Evolutionary conservation across 2,113 vertebrate genomes (phyloP).

Genomic region (Calyptomena viridis): DNA sequence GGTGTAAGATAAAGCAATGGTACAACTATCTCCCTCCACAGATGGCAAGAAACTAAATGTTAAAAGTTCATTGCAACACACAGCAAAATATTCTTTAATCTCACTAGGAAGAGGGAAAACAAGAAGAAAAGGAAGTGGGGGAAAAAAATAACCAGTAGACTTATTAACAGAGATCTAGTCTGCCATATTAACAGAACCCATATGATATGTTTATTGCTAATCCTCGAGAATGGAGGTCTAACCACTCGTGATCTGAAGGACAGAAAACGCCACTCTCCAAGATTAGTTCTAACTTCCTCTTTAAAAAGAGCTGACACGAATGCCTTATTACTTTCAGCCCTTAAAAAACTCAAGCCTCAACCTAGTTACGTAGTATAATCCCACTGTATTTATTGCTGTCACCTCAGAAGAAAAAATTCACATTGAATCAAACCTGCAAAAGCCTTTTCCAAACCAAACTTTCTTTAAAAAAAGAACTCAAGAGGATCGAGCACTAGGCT

Average conservation of each 20-base stretch:
- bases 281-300: neutral
- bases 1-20: slow-evolving; percentile 13
- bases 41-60: accelerated
- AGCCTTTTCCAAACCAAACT: neutral
- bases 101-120: neutral
- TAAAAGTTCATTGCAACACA: neutral
- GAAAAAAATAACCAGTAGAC: neutral
- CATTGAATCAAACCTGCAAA: neutral
- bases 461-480: neutral
- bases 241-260: neutral
- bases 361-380: neutral
- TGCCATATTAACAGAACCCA: neutral
- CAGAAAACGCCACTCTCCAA: neutral
- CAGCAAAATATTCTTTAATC: neutral
- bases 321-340: neutral
- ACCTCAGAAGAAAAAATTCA: neutral
- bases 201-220: neutral
- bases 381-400: neutral
- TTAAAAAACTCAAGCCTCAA: neutral
- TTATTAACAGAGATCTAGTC: neutral
- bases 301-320: neutral
- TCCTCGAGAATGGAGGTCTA: neutral
- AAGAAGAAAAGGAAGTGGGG: neutral
- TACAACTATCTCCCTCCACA: neutral
- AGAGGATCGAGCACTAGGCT: neutral